Conservation (phyloP, 1,140 invertebrate genomes). For the Hetaerina americana region DNA sequence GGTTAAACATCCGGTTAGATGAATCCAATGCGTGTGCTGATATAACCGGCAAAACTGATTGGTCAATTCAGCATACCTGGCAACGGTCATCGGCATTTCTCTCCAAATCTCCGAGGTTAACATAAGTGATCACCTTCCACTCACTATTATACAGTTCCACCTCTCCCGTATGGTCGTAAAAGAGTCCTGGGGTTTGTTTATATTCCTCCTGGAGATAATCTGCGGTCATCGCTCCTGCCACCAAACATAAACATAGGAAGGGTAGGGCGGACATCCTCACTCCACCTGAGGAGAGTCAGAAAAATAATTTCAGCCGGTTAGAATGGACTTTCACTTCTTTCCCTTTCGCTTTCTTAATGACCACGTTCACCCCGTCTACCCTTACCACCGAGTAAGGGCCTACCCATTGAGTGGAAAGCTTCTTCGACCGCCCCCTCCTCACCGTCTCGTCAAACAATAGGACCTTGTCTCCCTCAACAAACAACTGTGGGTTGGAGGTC, state of each 20-base stretch:
- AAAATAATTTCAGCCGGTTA: background rate
- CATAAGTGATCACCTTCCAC: background rate
- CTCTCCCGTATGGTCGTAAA: background rate
- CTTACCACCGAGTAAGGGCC: background rate
- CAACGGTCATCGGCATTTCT: background rate
- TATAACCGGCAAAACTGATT: background rate
- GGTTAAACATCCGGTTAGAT: slow-evolving; percentile 1
- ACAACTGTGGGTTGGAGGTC: background rate
- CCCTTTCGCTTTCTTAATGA: background rate
- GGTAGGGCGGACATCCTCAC: background rate
- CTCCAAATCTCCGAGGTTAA: background rate
- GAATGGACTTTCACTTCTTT: background rate
- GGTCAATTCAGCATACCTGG: background rate
- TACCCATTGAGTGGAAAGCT: background rate
- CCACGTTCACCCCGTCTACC: background rate
- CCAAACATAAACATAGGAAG: background rate
- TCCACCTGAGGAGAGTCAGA: background rate
- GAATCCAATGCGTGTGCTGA: background rate
- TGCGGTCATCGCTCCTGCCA: background rate
- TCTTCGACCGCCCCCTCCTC: background rate
- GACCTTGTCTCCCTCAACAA: background rate
- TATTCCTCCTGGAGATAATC: too few species aligned
- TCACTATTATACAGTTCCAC: background rate
- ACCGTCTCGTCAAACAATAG: background rate
- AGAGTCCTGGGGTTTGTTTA: background rate